phyloP scores from a whole-genome alignment of 2,888 invertebrate species.

The Poecilobothrus nobilitatus region DNA sequence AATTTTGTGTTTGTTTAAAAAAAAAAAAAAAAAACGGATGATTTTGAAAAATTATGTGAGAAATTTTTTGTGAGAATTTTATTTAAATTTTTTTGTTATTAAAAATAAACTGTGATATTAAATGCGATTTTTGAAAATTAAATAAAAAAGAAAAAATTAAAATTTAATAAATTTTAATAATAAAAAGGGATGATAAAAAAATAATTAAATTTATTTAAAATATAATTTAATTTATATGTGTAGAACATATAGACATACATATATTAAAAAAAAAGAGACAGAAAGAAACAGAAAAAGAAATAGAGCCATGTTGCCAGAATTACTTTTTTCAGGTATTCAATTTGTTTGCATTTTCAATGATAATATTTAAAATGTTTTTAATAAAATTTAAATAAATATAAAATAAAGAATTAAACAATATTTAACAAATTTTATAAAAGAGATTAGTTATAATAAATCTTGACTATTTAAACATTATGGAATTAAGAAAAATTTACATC shows the following conservation, averaged over 20 bases:
- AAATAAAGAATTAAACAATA: no score
- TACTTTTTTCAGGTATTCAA: conserved; percentile 29
- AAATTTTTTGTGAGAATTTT: neutral
- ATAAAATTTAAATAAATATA: no score
- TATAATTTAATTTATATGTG: no score
- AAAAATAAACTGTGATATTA: conserved; percentile 6
- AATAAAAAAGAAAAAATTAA: neutral
- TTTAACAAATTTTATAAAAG: no score
- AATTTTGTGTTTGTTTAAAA: no score
- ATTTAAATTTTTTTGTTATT: neutral
- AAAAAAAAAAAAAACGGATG: no score
- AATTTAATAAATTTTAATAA: neutral
- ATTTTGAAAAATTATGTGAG: no score
- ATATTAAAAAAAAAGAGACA: conserved; percentile 7
- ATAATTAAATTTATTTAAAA: neutral
- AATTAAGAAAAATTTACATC: no score
- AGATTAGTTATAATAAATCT: no score
- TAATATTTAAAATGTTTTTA: no score
- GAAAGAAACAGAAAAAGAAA: conserved; percentile 13
- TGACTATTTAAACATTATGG: no score
- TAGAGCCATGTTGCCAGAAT: conserved; percentile 30
- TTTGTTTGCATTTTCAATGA: neutral
- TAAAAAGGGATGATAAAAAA: neutral
- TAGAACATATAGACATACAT: no score
- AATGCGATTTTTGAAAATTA: neutral